phyloP scores from a whole-genome alignment of 2,888 invertebrate genomes.

The Ornithoptera alexandrae region DNA sequence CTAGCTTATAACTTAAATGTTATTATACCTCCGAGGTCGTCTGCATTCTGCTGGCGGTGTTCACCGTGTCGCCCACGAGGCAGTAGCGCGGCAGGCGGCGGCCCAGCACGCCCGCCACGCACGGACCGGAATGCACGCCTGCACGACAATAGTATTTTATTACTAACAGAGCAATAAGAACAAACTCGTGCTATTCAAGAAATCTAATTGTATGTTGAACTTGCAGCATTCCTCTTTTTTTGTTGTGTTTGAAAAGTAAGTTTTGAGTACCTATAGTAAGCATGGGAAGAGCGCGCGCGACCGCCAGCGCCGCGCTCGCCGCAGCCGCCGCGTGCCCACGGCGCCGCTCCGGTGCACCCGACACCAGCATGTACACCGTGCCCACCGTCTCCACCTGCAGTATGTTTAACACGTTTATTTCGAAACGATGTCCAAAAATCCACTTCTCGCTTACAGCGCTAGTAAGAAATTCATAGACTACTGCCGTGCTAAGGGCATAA shows the following conservation, averaged over 20 bases:
- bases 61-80: constrained; percentile 94
- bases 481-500: too few species aligned
- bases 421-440: too few species aligned
- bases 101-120: constrained; percentile 93
- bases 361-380: constrained; percentile 93
- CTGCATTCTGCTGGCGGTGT: constrained; percentile 95
- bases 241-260: too few species aligned
- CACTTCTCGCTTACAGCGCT: too few species aligned
- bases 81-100: constrained; percentile 92
- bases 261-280: constrained; percentile 73
- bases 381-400: constrained; percentile 94
- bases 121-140: constrained; percentile 92
- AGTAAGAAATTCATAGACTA: too few species aligned
- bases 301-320: constrained; percentile 88
- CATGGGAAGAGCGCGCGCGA: constrained; percentile 84
- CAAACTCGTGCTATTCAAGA: too few species aligned
- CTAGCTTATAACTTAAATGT: too few species aligned
- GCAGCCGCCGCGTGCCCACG: constrained; percentile 87
- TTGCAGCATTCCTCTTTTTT: too few species aligned
- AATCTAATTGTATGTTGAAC: too few species aligned
- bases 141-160: constrained; percentile 1
- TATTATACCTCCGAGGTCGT: constrained; percentile 70
- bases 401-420: neutral
- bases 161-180: too few species aligned
- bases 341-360: constrained; percentile 88